These are phyloP conservation scores for Euphydryas editha DNA, from an alignment of 2,888 invertebrate genomes.

Conservation along the genomic window DNA sequence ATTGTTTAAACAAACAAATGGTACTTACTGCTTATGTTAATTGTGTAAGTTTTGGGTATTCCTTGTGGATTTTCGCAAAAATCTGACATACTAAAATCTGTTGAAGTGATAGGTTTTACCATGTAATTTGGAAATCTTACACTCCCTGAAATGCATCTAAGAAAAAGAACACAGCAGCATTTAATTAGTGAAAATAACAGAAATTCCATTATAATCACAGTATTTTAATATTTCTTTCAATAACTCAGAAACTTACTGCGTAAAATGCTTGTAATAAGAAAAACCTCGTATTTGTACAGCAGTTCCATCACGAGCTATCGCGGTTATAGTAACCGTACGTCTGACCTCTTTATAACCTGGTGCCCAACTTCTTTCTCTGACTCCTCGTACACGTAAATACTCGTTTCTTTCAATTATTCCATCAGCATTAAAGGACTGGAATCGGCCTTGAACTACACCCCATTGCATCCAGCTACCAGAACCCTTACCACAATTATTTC, in stretches of 20 bases:
- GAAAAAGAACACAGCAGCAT: constrained; percentile 30
- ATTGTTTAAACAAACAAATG: background rate
- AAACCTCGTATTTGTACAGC: constrained; percentile 80
- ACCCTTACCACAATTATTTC: constrained; percentile 64
- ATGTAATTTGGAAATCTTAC: constrained; percentile 73
- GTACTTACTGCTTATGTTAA: constrained; percentile 77
- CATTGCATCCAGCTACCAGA: constrained; percentile 84
- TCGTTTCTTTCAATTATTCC: constrained; percentile 58
- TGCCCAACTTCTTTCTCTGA: constrained; percentile 75
- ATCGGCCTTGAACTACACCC: constrained; percentile 84
- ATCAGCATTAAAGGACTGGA: constrained; percentile 71
- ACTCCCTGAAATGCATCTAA: constrained; percentile 82
- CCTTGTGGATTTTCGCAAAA: constrained; percentile 68
- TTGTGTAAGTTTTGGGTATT: constrained; percentile 74
- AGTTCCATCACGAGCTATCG: constrained; percentile 80
- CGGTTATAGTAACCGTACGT: constrained; percentile 63
- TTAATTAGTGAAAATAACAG: background rate
- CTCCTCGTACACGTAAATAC: constrained; percentile 79
- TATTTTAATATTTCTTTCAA: background rate
- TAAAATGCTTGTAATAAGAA: constrained; percentile 75
- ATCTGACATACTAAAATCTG: constrained; percentile 75
- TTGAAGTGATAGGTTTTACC: constrained; percentile 66
- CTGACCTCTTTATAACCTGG: constrained; percentile 56
- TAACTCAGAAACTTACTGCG: constrained; percentile 77
- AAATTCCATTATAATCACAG: too few relatives aligned